A percentile compares a stretch with the other conserved stretches of the same genome.
Evolutionary conservation across 92 coral and sea anemone genomes (phyloP).

Genomic region (Bergia puertoricense): DNA sequence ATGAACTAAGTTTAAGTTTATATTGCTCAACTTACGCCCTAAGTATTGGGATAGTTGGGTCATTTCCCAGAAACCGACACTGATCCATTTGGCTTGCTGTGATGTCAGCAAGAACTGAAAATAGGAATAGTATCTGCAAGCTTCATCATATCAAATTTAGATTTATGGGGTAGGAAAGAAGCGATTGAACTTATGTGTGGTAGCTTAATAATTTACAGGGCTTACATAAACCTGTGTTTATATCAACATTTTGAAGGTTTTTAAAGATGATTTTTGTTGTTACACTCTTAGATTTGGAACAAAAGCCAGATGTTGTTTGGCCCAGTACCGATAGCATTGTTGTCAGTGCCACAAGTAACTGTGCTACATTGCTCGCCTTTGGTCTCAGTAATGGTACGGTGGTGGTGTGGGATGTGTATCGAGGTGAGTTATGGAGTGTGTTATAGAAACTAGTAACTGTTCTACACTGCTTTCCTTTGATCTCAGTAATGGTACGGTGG

Average conservation of each 20-base stretch:
- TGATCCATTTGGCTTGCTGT: no score
- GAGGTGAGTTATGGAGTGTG: conserved; percentile 66
- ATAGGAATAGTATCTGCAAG: no score
- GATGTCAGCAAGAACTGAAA: no score
- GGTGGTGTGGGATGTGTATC: conserved; percentile 86
- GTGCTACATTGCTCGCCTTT: conserved; percentile 75
- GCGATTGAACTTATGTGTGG: no score
- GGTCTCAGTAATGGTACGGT: conserved; percentile 81
- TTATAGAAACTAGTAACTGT: not conserved
- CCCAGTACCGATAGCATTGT: conserved; percentile 67
- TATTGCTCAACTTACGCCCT: not conserved
- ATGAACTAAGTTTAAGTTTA: not conserved
- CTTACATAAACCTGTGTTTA: not conserved
- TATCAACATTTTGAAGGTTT: not conserved
- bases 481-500: not conserved
- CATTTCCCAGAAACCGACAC: no score
- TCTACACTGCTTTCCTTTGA: conserved; percentile 6
- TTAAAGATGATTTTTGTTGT: not conserved
- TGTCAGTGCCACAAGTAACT: conserved; percentile 75
- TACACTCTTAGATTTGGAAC: conserved; percentile 71
- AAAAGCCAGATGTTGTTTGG: conserved; percentile 92
- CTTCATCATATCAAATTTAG: no score
- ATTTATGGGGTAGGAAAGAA: no score
- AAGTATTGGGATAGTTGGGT: not conserved
- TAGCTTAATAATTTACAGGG: no score